These are phyloP conservation scores for Pedionomus torquatus DNA, from an alignment of 2,113 vertebrate genomes.

Conservation along the genomic window DNA sequence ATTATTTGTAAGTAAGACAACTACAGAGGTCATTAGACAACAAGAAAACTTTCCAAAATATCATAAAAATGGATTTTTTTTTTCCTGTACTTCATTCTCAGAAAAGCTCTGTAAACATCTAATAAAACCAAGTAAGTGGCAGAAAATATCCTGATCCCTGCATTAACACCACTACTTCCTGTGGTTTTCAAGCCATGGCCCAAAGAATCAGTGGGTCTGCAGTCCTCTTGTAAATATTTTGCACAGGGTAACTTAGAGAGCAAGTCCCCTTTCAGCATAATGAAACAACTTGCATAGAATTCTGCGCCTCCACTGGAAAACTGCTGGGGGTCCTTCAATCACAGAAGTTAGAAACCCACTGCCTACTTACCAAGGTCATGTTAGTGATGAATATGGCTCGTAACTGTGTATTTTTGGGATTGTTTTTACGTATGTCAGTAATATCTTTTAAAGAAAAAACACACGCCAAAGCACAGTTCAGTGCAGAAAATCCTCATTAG, in stretches of 20 bases:
- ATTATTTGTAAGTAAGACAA: background rate
- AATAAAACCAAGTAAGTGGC: background rate
- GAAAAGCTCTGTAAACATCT: background rate
- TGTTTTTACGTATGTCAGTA: background rate
- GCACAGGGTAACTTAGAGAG: background rate
- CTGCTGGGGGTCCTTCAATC: background rate
- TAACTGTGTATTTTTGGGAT: background rate
- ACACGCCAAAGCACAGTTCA: background rate
- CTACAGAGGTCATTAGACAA: background rate
- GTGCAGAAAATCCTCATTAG: background rate
- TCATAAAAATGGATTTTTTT: background rate
- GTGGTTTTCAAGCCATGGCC: background rate
- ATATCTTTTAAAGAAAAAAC: background rate
- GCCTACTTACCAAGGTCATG: background rate
- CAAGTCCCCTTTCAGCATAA: background rate
- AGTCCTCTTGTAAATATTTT: background rate
- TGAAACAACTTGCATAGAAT: background rate
- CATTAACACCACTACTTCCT: background rate
- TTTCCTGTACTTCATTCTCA: background rate
- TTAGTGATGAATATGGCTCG: background rate
- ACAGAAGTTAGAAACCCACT: background rate
- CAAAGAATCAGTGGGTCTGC: background rate
- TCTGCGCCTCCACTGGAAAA: background rate
- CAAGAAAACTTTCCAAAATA: background rate
- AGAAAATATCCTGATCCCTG: background rate